phyloP scores from a whole-genome alignment of 2,888 invertebrate species.

The Meteorus colon region DNA sequence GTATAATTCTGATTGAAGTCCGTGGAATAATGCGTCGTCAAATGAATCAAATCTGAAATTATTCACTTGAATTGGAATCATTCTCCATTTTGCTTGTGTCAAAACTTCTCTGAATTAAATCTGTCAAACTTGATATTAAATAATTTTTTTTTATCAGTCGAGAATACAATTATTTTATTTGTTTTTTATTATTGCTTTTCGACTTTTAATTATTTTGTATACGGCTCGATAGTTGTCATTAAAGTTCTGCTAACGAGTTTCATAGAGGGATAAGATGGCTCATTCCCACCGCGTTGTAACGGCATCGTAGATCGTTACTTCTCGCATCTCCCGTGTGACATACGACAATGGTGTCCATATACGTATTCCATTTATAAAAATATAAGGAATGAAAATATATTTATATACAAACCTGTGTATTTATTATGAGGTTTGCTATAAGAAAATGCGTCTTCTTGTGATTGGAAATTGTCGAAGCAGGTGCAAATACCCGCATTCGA shows the following conservation, averaged over 20 bases:
- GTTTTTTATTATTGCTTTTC: background rate
- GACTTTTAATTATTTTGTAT: conserved; percentile 1
- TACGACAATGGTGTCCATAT: background rate
- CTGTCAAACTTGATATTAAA: no score
- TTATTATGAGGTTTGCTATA: background rate
- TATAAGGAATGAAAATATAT: background rate
- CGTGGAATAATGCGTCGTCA: no score
- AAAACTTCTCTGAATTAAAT: no score
- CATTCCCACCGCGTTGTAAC: conserved; percentile 26
- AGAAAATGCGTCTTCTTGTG: background rate
- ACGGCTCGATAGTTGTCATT: conserved; percentile 1
- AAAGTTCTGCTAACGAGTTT: background rate
- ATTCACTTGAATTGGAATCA: no score
- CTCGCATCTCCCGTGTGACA: background rate
- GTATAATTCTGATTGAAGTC: no score
- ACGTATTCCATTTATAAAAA: background rate
- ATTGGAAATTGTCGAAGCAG: conserved; percentile 3
- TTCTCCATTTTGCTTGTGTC: no score
- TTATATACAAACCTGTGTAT: background rate
- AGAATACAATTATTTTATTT: background rate
- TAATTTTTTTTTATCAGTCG: background rate
- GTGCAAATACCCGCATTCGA: conserved; percentile 22
- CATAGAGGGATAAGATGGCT: conserved; percentile 1
- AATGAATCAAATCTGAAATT: no score
- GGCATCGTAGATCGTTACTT: conserved; percentile 24